Evolutionary conservation across 1,140 invertebrate species (phyloP).

Genomic region (Lanistes nyassanus): DNA sequence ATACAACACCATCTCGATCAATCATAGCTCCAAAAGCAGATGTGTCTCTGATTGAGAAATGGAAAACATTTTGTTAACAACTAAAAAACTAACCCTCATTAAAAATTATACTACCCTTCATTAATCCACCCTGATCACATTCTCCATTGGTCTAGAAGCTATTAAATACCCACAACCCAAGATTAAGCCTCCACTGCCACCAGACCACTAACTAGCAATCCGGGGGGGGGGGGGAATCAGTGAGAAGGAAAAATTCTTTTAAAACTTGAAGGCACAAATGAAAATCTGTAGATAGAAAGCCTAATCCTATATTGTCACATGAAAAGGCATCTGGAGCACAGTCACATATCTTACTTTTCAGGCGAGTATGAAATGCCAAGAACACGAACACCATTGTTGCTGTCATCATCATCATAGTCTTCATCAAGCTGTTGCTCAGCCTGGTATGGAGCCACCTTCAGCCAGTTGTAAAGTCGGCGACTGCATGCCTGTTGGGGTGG

Average conservation of each 20-base stretch:
- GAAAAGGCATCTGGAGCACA: background rate
- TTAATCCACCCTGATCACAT: too few relatives aligned
- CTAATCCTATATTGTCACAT: background rate
- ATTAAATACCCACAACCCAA: too few relatives aligned
- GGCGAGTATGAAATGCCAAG: constrained; percentile 89
- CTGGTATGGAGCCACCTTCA: constrained; percentile 89
- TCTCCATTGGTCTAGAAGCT: too few relatives aligned
- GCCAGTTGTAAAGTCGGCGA: constrained; percentile 88
- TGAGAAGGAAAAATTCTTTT: too few relatives aligned
- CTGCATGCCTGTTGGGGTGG: constrained; percentile 75
- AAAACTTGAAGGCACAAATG: too few relatives aligned
- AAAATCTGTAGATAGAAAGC: too few relatives aligned
- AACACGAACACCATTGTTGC: constrained; percentile 84
- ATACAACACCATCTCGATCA: constrained; percentile 89
- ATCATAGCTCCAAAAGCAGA: constrained; percentile 90
- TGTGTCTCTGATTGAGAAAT: constrained; percentile 70
- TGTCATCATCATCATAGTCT: constrained; percentile 82
- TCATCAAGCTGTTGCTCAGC: constrained; percentile 82
- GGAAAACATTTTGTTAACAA: too few relatives aligned
- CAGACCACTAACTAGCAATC: too few relatives aligned
- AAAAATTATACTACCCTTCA: too few relatives aligned
- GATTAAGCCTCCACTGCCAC: too few relatives aligned
- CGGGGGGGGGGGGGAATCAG: too few relatives aligned
- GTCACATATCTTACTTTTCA: constrained; percentile 71
- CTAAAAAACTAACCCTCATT: too few relatives aligned